These are phyloP conservation scores for Tenebrio molitor DNA, from an alignment of 1,140 invertebrate genomes.

Conservation along the genomic window DNA sequence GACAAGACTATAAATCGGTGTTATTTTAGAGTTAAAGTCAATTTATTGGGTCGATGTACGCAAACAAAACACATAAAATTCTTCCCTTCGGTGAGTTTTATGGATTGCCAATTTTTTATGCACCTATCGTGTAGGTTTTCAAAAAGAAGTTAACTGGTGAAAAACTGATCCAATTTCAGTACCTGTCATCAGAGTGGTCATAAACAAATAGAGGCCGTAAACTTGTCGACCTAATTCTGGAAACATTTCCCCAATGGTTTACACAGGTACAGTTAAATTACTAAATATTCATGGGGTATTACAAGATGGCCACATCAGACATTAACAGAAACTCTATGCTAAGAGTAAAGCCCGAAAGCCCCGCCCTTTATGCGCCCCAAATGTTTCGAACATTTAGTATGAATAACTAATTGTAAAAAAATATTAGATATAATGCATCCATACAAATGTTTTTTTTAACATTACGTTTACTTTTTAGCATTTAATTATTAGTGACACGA, in stretches of 20 bases:
- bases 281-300: not conserved
- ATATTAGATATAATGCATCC: too few relatives aligned
- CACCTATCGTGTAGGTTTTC: not conserved
- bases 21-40: constrained; percentile 8
- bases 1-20: constrained; percentile 10
- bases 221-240: not conserved
- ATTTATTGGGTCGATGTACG: not conserved
- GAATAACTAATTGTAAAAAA: too few relatives aligned
- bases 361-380: too few relatives aligned
- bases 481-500: too few relatives aligned
- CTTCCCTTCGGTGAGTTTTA: not conserved
- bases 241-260: not conserved
- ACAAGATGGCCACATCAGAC: not conserved
- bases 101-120: constrained; percentile 11
- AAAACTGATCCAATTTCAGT: constrained; percentile 17
- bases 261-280: not conserved
- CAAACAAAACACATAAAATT: constrained; percentile 18
- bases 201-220: constrained; percentile 7
- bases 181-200: constrained; percentile 1
- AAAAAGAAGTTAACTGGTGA: not conserved
- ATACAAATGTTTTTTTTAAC: too few relatives aligned
- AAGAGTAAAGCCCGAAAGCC: too few relatives aligned
- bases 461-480: too few relatives aligned
- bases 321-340: not conserved
- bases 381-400: too few relatives aligned